These are phyloP conservation scores for Siniperca undulata DNA, from an alignment of 2,797 vertebrate genomes.

Conservation along the genomic window DNA sequence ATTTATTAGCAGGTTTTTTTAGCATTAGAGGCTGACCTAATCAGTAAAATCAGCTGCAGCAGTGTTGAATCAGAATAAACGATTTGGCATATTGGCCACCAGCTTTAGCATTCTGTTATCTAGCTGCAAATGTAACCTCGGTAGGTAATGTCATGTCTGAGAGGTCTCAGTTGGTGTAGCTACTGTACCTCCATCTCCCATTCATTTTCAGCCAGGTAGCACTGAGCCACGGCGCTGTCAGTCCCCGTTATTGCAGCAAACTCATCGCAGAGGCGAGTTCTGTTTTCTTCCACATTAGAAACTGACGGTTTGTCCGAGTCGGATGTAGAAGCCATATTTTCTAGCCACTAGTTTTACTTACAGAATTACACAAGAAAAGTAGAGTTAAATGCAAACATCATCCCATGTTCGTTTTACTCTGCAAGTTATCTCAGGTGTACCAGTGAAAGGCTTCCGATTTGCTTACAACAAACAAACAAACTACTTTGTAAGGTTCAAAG, in stretches of 20 bases:
- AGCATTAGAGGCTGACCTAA: neutral
- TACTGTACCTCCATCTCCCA: slow-evolving; percentile 90
- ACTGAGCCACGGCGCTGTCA: slow-evolving; percentile 84
- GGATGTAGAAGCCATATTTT: slow-evolving; percentile 31
- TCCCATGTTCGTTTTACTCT: neutral
- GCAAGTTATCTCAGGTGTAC: slow-evolving; percentile 10
- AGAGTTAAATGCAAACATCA: neutral
- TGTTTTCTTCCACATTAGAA: slow-evolving; percentile 67
- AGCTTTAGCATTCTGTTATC: neutral
- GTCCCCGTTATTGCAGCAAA: slow-evolving; percentile 86
- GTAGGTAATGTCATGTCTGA: neutral
- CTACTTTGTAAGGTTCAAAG: neutral
- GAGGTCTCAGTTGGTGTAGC: neutral
- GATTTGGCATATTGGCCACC: too few species aligned
- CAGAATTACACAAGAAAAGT: neutral
- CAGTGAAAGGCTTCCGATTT: slow-evolving; percentile 52
- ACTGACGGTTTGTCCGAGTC: slow-evolving; percentile 53
- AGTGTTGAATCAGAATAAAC: neutral
- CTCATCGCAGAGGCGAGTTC: slow-evolving; percentile 84
- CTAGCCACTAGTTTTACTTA: neutral
- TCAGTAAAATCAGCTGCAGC: neutral
- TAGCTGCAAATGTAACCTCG: neutral
- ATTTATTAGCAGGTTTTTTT: neutral
- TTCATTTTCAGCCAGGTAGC: slow-evolving; percentile 87
- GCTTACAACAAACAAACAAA: neutral